A percentile compares a stretch with the other conserved stretches of the same genome.
phyloP scores from a whole-genome alignment of 2,888 invertebrate genomes.

The Balanococcus diminutus region DNA sequence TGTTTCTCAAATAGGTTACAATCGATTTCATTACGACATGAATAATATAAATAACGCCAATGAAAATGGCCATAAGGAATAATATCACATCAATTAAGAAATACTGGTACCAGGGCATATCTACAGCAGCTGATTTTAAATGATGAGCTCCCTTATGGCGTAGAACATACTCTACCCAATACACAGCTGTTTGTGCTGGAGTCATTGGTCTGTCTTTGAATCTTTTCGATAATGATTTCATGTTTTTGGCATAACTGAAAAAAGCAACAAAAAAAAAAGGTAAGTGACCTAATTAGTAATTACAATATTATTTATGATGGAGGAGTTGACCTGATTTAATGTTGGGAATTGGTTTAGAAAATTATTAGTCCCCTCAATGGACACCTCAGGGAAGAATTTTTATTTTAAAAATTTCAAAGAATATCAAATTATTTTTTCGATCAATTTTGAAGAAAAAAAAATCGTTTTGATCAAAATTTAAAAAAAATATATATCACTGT shows the following conservation, averaged over 20 bases:
- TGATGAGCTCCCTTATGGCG: slow-evolving; percentile 59
- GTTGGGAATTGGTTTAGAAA: too few species aligned
- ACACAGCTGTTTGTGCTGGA: slow-evolving; percentile 58
- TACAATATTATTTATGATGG: too few species aligned
- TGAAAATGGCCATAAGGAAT: slow-evolving; percentile 1
- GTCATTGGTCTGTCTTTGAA: slow-evolving; percentile 58
- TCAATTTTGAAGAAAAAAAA: too few species aligned
- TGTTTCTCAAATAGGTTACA: not conserved
- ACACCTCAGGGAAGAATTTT: too few species aligned
- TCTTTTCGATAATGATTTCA: slow-evolving; percentile 56
- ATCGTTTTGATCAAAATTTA: too few species aligned
- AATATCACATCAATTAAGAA: slow-evolving; percentile 58
- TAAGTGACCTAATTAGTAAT: not conserved
- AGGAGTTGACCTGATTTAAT: too few species aligned
- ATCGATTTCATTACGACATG: not conserved
- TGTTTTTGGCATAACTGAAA: slow-evolving; percentile 58
- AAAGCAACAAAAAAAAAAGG: not conserved
- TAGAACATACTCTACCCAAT: slow-evolving; percentile 59
- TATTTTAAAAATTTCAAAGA: too few species aligned
- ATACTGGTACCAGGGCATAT: slow-evolving; percentile 59
- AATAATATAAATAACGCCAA: not conserved
- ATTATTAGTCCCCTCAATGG: too few species aligned
- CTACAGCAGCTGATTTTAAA: slow-evolving; percentile 58
- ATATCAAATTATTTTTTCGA: too few species aligned
- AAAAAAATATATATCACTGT: too few species aligned